A percentile compares a stretch with the other conserved stretches of the same genome.
Conservation (phyloP, 2,113 vertebrate species). For the Takifugu bimaculatus region DNA sequence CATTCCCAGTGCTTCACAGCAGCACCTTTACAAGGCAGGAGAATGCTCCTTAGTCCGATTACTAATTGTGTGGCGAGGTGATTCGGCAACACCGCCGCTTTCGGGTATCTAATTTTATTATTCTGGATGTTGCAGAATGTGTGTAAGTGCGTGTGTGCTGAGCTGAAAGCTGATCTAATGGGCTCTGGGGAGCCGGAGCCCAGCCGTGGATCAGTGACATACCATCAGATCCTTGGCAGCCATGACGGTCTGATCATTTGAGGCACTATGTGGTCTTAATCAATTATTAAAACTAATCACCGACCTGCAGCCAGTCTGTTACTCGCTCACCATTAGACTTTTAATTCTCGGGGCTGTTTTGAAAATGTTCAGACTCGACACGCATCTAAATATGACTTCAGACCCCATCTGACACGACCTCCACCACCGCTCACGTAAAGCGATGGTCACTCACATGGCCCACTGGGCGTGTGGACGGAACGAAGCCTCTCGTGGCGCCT, state of each 20-base stretch:
- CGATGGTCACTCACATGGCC: not conserved
- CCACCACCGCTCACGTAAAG: not conserved
- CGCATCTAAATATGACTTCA: not conserved
- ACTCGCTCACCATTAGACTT: not conserved
- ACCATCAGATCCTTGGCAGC: constrained; percentile 58
- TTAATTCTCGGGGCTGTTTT: too few species aligned
- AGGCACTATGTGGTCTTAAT: constrained; percentile 62
- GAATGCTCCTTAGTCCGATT: constrained; percentile 8
- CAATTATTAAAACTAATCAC: constrained; percentile 71
- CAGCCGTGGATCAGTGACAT: constrained; percentile 47
- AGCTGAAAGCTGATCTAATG: constrained; percentile 59
- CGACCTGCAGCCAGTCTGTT: constrained; percentile 38
- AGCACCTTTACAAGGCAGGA: constrained; percentile 1
- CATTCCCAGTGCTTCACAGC: constrained; percentile 12
- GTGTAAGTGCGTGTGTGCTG: constrained; percentile 8
- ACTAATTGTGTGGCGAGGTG: not conserved
- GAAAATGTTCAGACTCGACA: not conserved
- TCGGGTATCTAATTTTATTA: not conserved
- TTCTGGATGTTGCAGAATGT: constrained; percentile 14
- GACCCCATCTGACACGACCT: not conserved
- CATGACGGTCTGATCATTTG: constrained; percentile 63
- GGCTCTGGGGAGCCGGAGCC: constrained; percentile 30
- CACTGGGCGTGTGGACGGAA: not conserved
- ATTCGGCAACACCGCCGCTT: constrained; percentile 14
- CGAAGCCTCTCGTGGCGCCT: too few species aligned